Conservation (phyloP, 2,797 vertebrate species). For the Discoglossus pictus region DNA sequence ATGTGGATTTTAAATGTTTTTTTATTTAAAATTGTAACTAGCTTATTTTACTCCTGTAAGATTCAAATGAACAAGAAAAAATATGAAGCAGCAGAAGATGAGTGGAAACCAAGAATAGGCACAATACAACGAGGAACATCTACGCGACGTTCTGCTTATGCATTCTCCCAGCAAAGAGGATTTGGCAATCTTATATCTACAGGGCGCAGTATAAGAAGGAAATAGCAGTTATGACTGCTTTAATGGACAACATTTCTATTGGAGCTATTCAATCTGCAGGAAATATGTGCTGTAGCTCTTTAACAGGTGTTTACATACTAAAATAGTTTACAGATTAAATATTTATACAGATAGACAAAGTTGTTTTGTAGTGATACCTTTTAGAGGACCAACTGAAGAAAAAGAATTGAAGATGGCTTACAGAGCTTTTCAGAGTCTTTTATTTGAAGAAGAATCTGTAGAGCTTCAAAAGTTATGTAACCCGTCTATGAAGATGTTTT, state of each 20-base stretch:
- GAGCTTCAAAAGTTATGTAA: too few species aligned
- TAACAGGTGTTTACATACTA: not conserved
- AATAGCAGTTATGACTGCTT: slow-evolving; percentile 62
- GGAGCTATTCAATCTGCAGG: slow-evolving; percentile 37
- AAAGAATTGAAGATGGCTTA: too few species aligned
- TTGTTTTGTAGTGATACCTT: too few species aligned
- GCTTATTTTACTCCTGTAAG: slow-evolving; percentile 64
- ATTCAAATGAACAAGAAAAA: slow-evolving; percentile 83
- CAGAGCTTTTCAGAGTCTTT: too few species aligned
- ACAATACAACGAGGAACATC: slow-evolving; percentile 73
- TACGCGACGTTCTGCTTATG: slow-evolving; percentile 84
- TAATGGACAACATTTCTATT: slow-evolving; percentile 64
- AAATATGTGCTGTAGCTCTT: slow-evolving; percentile 47
- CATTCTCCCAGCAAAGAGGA: slow-evolving; percentile 92
- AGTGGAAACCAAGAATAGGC: slow-evolving; percentile 62
- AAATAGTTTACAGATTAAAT: too few species aligned
- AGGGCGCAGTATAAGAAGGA: slow-evolving; percentile 83
- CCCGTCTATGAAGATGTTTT: too few species aligned
- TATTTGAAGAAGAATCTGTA: too few species aligned
- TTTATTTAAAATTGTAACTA: too few species aligned
- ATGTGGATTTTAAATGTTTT: too few species aligned
- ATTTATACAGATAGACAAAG: too few species aligned
- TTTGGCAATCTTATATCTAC: slow-evolving; percentile 90
- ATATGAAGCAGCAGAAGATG: slow-evolving; percentile 71
- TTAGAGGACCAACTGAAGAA: too few species aligned